Base-by-base conservation (phyloP, 2,113 vertebrate genomes). In the Equus quagga region DNA sequence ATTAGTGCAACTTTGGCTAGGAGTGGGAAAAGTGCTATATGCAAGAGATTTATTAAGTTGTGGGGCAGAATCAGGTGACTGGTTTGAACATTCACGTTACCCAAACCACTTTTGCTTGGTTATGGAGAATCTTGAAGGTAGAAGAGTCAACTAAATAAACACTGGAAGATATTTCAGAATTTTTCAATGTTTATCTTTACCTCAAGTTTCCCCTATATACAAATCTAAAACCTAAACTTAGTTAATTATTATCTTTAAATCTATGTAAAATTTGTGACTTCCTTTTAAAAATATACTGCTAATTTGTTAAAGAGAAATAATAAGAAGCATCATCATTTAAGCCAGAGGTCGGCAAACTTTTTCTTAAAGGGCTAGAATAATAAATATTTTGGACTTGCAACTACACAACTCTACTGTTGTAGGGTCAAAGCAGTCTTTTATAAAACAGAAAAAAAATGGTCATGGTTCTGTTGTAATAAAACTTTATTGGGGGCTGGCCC, bases 101-200 rank as follows among this genome's bases (percentile, higher is more conserved):
- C 56, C 41, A 95, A 97, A 92, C 75, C 84, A 92, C 81, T 79
- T 95, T 95, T 92, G 51, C 81, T 95, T 93, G 65, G 92, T 90
- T 94, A 78, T 36, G 81, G 31, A 92, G 60, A 96, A 83, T 76
- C 69, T 79, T 95, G 62, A 94, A 58, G 14, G 54, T 90, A 1
- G 70, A 70, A 92, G 72, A 44, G 60, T n/a, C 51, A 96, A 51
- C 51, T 73, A 95, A 96, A 92, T 81, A 92, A 96, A 97, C 13
- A 93, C 33, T 91, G 26, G 26, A 87, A 84, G 33, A n/a, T 84
- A 91, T 76, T 94, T 94, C 82, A 96, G 80, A 81, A 78, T 94
- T 96, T 83, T 11, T 72, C 26, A 19, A 9, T 97, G 44, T 97
- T 93, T 92, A 89, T 58, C 96, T 95, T 96, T 89, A 72, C 28